phyloP scores from a whole-genome alignment of 2,113 vertebrate genomes.

The Thryonomys swinderianus region DNA sequence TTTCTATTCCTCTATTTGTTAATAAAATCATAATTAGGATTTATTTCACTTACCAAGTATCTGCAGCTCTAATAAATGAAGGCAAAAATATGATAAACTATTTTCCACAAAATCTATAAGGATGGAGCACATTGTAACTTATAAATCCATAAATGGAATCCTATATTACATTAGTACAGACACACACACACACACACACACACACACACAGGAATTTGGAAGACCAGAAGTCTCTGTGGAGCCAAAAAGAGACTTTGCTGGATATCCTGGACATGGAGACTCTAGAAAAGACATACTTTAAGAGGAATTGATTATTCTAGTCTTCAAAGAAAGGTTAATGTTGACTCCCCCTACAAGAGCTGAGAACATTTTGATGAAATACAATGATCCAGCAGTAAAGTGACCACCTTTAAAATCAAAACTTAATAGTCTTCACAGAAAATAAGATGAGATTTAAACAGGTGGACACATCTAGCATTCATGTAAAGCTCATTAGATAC shows the following conservation, averaged over 20 bases:
- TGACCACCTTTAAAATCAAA: neutral
- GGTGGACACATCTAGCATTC: neutral
- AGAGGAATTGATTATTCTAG: neutral
- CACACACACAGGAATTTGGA: neutral
- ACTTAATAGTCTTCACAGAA: neutral
- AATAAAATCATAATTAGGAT: conserved; percentile 18
- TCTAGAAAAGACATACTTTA: neutral
- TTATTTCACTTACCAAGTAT: conserved; percentile 5
- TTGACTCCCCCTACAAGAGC: neutral
- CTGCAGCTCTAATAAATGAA: neutral
- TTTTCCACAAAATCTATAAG: neutral
- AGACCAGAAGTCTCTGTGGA: neutral
- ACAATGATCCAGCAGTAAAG: neutral
- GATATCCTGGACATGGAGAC: neutral
- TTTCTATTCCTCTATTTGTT: neutral
- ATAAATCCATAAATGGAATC: neutral
- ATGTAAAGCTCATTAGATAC: neutral
- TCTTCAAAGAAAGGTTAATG: neutral
- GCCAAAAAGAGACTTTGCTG: neutral
- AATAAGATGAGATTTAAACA: neutral
- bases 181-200: neutral
- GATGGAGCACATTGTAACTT: fast-evolving
- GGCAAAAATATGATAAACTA: no score
- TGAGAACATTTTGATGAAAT: neutral
- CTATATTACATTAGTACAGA: neutral